Conservation (phyloP, 2,888 invertebrate genomes). For the Leucophenga montana region DNA sequence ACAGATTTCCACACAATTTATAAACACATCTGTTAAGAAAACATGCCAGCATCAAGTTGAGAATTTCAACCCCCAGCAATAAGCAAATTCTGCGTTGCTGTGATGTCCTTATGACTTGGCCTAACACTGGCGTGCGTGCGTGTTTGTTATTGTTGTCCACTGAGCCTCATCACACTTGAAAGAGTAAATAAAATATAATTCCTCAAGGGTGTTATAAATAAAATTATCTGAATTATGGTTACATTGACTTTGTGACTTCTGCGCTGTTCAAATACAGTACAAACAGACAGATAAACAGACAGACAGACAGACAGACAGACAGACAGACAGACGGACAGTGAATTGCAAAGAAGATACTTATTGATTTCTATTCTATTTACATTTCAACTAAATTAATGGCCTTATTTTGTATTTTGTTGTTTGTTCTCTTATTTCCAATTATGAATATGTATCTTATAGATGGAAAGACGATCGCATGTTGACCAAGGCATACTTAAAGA, state of each 20-base stretch:
- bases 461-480: too few relatives aligned
- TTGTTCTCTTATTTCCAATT: too few relatives aligned
- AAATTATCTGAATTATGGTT: constrained; percentile 70
- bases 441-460: too few relatives aligned
- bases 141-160: constrained; percentile 40
- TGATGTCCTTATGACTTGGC: too few relatives aligned
- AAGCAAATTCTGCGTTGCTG: neutral
- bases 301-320: neutral
- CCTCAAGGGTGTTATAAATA: constrained; percentile 70
- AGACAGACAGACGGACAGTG: neutral
- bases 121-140: constrained; percentile 10
- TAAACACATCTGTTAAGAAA: constrained; percentile 57
- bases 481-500: too few relatives aligned
- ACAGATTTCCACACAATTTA: constrained; percentile 64
- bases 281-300: neutral
- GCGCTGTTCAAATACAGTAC: neutral
- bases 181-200: constrained; percentile 67
- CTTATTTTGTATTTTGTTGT: too few relatives aligned
- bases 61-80: neutral
- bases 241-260: constrained; percentile 64
- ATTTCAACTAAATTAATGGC: too few relatives aligned
- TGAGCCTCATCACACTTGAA: constrained; percentile 64
- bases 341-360: too few relatives aligned
- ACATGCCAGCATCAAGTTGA: neutral
- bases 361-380: too few relatives aligned